Percentiles rank a stretch among this genome's conserved stretches.
Evolutionary conservation across 2,113 vertebrate genomes (phyloP).

Genomic region (Prionailurus viverrinus): DNA sequence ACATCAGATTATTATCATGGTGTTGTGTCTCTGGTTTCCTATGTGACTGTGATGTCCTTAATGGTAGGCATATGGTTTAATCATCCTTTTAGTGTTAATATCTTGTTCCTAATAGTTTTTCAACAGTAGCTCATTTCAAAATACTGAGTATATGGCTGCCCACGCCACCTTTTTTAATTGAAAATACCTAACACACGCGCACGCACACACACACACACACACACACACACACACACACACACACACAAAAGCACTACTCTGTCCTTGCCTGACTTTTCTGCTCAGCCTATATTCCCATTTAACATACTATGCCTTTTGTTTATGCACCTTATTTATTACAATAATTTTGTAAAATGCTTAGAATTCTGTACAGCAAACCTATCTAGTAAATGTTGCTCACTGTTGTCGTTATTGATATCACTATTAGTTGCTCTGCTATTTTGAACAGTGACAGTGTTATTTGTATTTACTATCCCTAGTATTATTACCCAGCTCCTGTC

Average conservation of each 20-base stretch:
- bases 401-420: neutral
- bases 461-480: neutral
- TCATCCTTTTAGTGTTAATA: neutral
- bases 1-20: neutral
- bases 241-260: rapidly evolving
- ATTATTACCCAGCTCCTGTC: neutral
- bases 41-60: neutral
- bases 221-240: neutral
- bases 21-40: neutral
- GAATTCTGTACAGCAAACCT: neutral
- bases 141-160: neutral
- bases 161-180: neutral
- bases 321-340: neutral
- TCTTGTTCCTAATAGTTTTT: neutral
- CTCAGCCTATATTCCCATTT: neutral
- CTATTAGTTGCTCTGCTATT: neutral
- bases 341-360: neutral
- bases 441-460: neutral
- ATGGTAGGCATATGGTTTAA: neutral
- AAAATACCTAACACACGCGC: neutral
- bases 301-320: neutral
- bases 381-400: neutral
- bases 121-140: neutral
- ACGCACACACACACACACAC: neutral
- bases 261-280: neutral